A percentile compares a stretch with the other conserved stretches of the same genome.
Evolutionary conservation across 1,140 invertebrate genomes (phyloP).

Genomic region (Galleria mellonella): DNA sequence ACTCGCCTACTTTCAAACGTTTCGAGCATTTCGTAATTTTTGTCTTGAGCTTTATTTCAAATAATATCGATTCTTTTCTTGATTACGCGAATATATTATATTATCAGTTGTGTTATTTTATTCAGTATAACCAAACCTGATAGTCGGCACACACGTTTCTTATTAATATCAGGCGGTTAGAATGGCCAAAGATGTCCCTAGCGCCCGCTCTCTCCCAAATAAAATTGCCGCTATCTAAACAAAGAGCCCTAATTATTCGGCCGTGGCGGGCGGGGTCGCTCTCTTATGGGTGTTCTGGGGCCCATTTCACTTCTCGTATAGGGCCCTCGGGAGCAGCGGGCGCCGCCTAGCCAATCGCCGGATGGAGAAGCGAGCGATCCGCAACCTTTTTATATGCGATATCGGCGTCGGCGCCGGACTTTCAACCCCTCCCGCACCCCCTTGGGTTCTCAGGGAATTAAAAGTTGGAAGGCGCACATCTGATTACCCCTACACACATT

Average conservation of each 20-base stretch:
- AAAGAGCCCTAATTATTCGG: conserved; percentile 77
- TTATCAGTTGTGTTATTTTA: too few relatives aligned
- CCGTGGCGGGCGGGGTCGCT: conserved; percentile 73
- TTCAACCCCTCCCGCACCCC: conserved; percentile 25
- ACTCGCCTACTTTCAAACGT: too few relatives aligned
- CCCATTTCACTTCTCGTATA: conserved; percentile 74
- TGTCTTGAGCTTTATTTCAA: too few relatives aligned
- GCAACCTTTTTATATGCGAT: conserved; percentile 70
- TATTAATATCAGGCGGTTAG: conserved; percentile 69
- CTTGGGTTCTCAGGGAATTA: conserved; percentile 39
- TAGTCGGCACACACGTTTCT: conserved; percentile 50
- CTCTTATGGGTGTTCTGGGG: conserved; percentile 75
- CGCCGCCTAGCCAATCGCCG: conserved; percentile 73
- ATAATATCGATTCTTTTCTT: neutral
- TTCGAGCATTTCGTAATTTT: too few relatives aligned
- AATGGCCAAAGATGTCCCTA: conserved; percentile 67
- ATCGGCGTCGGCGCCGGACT: conserved; percentile 56
- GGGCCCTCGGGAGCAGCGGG: conserved; percentile 66
- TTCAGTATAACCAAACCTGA: too few relatives aligned
- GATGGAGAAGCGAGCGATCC: conserved; percentile 68
- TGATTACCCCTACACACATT: conserved; percentile 58
- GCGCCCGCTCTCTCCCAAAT: conserved; percentile 73
- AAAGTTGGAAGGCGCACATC: conserved; percentile 53
- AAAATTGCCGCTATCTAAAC: conserved; percentile 76
- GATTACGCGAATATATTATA: too few relatives aligned